phyloP scores from a whole-genome alignment of 2,797 vertebrate species.

The Ceryle rudis region DNA sequence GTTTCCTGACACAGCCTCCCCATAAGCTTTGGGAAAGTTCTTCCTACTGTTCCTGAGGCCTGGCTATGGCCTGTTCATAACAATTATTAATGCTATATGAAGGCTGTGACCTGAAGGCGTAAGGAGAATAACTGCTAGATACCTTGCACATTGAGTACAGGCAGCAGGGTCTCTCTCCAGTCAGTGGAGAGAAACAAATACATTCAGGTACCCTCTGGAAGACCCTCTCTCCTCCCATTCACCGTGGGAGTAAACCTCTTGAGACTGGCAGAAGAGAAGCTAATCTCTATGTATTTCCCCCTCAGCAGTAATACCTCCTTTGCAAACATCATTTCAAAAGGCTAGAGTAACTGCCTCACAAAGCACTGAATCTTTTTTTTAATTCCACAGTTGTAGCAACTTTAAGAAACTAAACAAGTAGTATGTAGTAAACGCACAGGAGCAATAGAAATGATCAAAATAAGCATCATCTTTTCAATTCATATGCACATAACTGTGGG shows the following conservation, averaged over 20 bases:
- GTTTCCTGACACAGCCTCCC: background rate
- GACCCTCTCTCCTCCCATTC: background rate
- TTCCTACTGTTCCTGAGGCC: background rate
- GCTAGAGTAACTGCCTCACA: background rate
- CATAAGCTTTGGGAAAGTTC: background rate
- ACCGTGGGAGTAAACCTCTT: background rate
- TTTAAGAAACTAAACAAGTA: background rate
- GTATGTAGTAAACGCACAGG: background rate
- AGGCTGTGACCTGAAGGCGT: background rate
- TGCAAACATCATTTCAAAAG: background rate
- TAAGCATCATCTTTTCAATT: background rate
- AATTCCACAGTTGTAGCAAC: background rate
- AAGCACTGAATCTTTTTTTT: background rate
- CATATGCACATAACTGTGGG: background rate
- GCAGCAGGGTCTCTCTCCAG: background rate
- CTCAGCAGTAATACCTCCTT: background rate
- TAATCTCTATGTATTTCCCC: background rate
- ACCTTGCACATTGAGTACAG: background rate
- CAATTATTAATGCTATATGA: accelerated
- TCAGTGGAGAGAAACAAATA: background rate
- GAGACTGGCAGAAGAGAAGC: background rate
- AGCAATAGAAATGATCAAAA: background rate
- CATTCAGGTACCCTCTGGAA: background rate
- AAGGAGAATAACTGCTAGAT: background rate
- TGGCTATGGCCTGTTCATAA: background rate